Base-by-base conservation (phyloP, 1,140 invertebrate genomes). In the Saccostrea cuccullata region DNA sequence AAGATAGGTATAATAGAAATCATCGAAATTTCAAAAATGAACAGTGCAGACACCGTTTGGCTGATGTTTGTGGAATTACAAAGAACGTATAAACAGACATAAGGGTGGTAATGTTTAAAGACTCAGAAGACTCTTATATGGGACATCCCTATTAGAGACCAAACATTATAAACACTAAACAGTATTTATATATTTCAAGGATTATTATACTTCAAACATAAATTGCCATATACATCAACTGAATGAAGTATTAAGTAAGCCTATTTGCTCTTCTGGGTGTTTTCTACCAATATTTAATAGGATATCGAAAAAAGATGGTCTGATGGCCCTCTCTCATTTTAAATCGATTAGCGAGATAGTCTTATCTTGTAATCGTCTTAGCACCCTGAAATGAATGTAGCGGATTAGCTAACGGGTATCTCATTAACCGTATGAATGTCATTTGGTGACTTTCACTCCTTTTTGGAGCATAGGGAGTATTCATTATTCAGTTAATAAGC, bases 281-380 rank as follows among this genome's bases (percentile, higher is more conserved):
- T n/a, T 36, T 64, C 58, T 64, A 20, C 5, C 58, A 64, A n/a
- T 64, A 20, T 64, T 17, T 64, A 64, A 64, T 64, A 64, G 58
- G 58, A 64, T 64, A 64, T 64, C 17, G 58, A 20, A 64, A 64
- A n/a, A 64, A n/a, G 58, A 47, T 9, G 6, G 17, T n/a, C 13
- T 20, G 13, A 77, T 30, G 26, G 15, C 70, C 70, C 30, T 77
- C 67, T 30, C 70, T 36, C 26, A 17, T 77, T 77, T 30, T 77
- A 77, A 77, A 77, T 77, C 26, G 70, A 77, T 77, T 77, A 77
- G 70, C 11, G 30, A 77, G 70, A 77, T 77, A 77, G 11, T 26
- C 30, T 77, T 77, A 77, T 77, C 70, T 9, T 77, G 0, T 77
- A 77, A 77, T 77, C 70, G 70, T 36, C 70, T 77, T 77, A 77